Evolutionary conservation across 2,113 vertebrate species (phyloP).

Genomic region (Atractosteus spatula): DNA sequence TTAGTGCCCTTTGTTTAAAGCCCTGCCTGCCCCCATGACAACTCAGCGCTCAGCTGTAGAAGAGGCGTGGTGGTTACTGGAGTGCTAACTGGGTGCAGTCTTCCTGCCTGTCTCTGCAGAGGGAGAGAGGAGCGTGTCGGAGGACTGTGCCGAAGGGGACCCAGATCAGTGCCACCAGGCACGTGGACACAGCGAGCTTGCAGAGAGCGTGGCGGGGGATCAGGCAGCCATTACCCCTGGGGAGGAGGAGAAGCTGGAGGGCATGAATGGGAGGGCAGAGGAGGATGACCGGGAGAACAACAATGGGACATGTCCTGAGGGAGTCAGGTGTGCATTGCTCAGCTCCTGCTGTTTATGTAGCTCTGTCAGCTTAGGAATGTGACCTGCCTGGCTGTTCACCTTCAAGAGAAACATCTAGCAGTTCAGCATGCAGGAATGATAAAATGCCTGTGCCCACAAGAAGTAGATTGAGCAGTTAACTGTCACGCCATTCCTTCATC

Average conservation of each 20-base stretch:
- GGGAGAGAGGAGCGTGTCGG: conserved; percentile 18
- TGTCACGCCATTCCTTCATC: too few species aligned
- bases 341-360: too few species aligned
- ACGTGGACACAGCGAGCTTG: conserved; percentile 12
- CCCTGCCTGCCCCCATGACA: too few species aligned
- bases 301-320: conserved; percentile 46
- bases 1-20: too few species aligned
- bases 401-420: not conserved
- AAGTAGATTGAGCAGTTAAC: too few species aligned
- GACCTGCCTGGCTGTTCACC: not conserved
- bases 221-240: not conserved
- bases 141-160: conserved; percentile 2
- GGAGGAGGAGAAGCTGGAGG: conserved; percentile 33
- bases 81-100: not conserved
- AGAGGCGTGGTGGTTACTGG: not conserved
- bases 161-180: not conserved
- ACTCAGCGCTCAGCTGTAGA: too few species aligned
- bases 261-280: conserved; percentile 63
- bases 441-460: too few species aligned
- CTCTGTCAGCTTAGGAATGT: too few species aligned
- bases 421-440: too few species aligned
- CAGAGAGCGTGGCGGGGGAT: conserved; percentile 19
- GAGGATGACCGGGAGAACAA: conserved; percentile 54
- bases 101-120: conserved; percentile 3
- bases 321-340: conserved; percentile 48